These are phyloP conservation scores for Phenacoccus solenopsis DNA, from an alignment of 1,140 invertebrate genomes.

Conservation along the genomic window DNA sequence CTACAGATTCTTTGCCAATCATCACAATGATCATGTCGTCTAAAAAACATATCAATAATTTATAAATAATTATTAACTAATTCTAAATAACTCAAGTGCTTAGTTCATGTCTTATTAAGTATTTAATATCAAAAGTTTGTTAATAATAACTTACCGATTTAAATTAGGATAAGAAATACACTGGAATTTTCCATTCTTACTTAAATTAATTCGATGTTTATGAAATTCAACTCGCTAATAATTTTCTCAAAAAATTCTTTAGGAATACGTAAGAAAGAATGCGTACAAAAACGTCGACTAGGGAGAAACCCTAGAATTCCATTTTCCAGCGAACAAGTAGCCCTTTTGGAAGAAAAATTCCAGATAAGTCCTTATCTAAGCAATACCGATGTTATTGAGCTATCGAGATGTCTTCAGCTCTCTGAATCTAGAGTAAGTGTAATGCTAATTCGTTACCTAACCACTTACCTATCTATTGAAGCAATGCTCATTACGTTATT, in stretches of 20 bases:
- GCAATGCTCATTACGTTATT: conserved; percentile 20
- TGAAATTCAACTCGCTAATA: too few relatives aligned
- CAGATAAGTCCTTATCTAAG: conserved; percentile 44
- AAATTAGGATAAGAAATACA: too few relatives aligned
- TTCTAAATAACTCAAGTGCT: too few relatives aligned
- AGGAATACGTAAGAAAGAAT: conserved; percentile 11
- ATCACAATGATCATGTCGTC: too few relatives aligned
- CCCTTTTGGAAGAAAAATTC: conserved; percentile 45
- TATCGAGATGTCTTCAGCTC: conserved; percentile 42
- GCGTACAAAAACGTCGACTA: conserved; percentile 34
- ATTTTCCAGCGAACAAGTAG: conserved; percentile 45
- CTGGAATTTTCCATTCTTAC: too few relatives aligned
- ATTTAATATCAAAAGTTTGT: too few relatives aligned
- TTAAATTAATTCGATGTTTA: too few relatives aligned
- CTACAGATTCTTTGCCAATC: too few relatives aligned
- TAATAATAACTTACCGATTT: too few relatives aligned
- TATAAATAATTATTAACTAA: too few relatives aligned
- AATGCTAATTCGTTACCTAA: not conserved
- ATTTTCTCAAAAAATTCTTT: not conserved
- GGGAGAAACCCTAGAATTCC: conserved; percentile 49
- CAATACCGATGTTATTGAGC: conserved; percentile 41
- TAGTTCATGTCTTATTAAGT: too few relatives aligned
- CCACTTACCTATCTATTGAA: not conserved
- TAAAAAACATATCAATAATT: too few relatives aligned
- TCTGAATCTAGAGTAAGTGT: conserved; percentile 46